A percentile compares a stretch with the other conserved stretches of the same genome.
Conservation (phyloP, 2,113 vertebrate species). For the Nerophis lumbriciformis region DNA sequence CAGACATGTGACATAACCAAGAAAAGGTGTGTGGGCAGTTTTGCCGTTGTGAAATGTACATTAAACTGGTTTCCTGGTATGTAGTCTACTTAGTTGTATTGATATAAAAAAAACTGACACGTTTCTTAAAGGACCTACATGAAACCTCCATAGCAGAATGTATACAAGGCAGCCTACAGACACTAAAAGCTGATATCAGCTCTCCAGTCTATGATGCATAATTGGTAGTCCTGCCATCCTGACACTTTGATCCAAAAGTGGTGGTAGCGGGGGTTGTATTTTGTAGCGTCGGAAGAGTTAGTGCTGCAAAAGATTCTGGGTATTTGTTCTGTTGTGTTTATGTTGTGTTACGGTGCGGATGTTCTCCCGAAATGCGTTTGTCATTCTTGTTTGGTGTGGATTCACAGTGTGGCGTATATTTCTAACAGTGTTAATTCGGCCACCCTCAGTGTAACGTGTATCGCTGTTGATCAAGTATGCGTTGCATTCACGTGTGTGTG, state of each 20-base stretch:
- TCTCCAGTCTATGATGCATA: slow-evolving; percentile 39
- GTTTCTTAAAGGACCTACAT: background rate
- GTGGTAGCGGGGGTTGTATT: too few species aligned
- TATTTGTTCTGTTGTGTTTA: too few species aligned
- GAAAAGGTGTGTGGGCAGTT: background rate
- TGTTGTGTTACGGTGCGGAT: too few species aligned
- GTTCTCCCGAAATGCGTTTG: too few species aligned
- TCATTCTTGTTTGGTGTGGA: too few species aligned
- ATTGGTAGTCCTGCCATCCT: slow-evolving; percentile 32
- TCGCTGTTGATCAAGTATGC: too few species aligned
- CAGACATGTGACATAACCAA: background rate
- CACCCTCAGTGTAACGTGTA: too few species aligned
- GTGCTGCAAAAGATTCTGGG: too few species aligned
- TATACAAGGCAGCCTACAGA: slow-evolving; percentile 1
- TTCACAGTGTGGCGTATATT: too few species aligned
- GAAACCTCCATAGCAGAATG: background rate
- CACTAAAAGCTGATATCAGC: slow-evolving; percentile 30
- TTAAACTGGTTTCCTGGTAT: background rate
- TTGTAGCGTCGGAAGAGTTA: too few species aligned
- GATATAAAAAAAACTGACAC: background rate
- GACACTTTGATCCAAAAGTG: slow-evolving; percentile 41
- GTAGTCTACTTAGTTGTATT: background rate
- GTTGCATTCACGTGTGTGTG: too few species aligned
- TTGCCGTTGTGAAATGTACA: background rate
- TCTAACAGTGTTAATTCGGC: too few species aligned